Conservation (phyloP, 1,140 invertebrate genomes). For the Cydia fagiglandana region DNA sequence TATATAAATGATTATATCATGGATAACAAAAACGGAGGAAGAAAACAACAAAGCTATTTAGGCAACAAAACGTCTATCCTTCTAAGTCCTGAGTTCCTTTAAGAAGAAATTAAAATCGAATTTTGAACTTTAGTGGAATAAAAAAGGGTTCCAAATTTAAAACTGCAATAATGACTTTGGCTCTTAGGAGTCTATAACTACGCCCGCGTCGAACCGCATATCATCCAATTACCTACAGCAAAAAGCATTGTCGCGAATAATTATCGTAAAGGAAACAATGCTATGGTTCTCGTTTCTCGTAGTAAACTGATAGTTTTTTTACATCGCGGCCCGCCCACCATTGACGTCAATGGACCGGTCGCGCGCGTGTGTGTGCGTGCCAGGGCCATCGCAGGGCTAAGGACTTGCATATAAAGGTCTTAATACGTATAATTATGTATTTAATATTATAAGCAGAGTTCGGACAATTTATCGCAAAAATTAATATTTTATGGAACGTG, state of each 20-base stretch:
- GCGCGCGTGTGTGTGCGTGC: constrained; percentile 41
- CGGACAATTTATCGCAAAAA: too few species aligned
- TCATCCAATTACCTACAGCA: constrained; percentile 32
- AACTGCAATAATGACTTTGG: too few species aligned
- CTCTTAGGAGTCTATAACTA: neutral
- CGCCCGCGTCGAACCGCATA: constrained; percentile 28
- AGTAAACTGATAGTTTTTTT: constrained; percentile 66
- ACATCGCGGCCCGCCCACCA: constrained; percentile 54
- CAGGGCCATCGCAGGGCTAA: constrained; percentile 47
- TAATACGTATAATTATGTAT: neutral
- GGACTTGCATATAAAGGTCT: constrained; percentile 14
- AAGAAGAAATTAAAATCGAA: too few species aligned
- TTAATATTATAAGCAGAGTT: neutral
- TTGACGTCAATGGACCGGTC: constrained; percentile 71
- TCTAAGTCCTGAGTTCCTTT: too few species aligned
- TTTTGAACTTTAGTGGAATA: too few species aligned
- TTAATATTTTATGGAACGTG: too few species aligned
- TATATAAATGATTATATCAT: too few species aligned
- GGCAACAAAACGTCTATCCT: neutral
- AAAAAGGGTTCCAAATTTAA: too few species aligned
- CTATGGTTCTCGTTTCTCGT: constrained; percentile 53
- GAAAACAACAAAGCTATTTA: neutral
- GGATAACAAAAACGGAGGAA: neutral
- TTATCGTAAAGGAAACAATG: constrained; percentile 56
- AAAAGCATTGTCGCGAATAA: constrained; percentile 42